A percentile compares a stretch with the other conserved stretches of the same genome.
Conservation (phyloP, 2,888 invertebrate species). For the Spisula subtruncata region DNA sequence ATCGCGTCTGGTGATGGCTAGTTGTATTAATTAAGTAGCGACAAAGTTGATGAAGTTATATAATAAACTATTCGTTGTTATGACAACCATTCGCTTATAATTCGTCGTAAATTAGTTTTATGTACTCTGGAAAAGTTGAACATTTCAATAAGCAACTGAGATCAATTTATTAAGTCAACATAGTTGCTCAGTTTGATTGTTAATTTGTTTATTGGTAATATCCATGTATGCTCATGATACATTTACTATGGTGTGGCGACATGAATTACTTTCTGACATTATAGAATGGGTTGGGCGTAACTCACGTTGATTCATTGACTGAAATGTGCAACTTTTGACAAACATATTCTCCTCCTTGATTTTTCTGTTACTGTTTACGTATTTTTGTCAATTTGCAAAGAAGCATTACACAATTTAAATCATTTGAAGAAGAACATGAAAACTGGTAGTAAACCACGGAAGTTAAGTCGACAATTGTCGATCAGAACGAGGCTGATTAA, state of each 20-base stretch:
- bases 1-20: background rate
- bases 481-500: conserved; percentile 51
- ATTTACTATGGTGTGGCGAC: background rate
- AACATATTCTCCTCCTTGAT: background rate
- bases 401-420: background rate
- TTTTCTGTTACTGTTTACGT: background rate
- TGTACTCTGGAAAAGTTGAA: background rate
- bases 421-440: conserved; percentile 4
- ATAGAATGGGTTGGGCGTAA: background rate
- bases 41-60: background rate
- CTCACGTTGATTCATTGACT: background rate
- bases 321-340: background rate
- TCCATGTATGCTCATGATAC: background rate
- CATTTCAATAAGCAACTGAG: background rate
- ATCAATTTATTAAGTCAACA: background rate
- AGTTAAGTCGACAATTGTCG: conserved; percentile 38
- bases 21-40: too few relatives aligned
- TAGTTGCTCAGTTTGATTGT: background rate
- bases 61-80: too few relatives aligned
- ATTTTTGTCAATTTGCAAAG: background rate
- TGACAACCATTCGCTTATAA: too few relatives aligned
- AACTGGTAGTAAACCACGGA: background rate
- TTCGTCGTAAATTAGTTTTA: background rate
- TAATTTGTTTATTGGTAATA: background rate
- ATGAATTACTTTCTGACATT: background rate